phyloP scores from a whole-genome alignment of 2,888 invertebrate genomes.

The Coelogynopora nodosa region DNA sequence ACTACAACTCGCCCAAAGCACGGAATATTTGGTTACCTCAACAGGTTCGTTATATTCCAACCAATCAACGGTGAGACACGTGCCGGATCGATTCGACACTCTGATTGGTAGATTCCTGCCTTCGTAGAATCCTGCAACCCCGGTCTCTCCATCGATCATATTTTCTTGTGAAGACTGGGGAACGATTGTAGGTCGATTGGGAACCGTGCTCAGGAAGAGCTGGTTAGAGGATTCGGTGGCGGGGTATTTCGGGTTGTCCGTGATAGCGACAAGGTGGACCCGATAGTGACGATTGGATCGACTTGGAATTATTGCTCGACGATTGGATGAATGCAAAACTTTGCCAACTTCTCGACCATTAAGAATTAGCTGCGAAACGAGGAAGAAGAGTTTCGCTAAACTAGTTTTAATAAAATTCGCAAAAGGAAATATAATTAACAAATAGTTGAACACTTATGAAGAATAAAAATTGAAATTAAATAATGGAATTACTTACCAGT shows the following conservation, averaged over 20 bases:
- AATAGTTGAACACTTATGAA: no score
- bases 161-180: slow-evolving; percentile 46
- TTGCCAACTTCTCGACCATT: slow-evolving; percentile 60
- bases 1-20: slow-evolving; percentile 60
- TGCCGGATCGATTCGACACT: slow-evolving; percentile 53
- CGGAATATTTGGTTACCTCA: slow-evolving; percentile 55
- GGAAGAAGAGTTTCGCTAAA: no score
- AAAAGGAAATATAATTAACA: no score
- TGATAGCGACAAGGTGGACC: slow-evolving; percentile 56
- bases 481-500: no score
- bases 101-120: slow-evolving; percentile 52
- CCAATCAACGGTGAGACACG: slow-evolving; percentile 60
- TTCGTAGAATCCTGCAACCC: slow-evolving; percentile 27
- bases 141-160: slow-evolving; percentile 50
- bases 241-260: slow-evolving; percentile 53
- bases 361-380: slow-evolving; percentile 55
- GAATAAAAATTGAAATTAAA: no score
- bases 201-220: slow-evolving; percentile 53
- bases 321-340: slow-evolving; percentile 55
- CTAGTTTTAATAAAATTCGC: no score
- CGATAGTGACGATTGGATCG: slow-evolving; percentile 58
- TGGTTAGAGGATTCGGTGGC: slow-evolving; percentile 58
- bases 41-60: slow-evolving; percentile 53
- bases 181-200: slow-evolving; percentile 48
- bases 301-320: slow-evolving; percentile 60